Base-by-base conservation (phyloP, 2,888 invertebrate species). In the Stenolophus ochropezus region DNA sequence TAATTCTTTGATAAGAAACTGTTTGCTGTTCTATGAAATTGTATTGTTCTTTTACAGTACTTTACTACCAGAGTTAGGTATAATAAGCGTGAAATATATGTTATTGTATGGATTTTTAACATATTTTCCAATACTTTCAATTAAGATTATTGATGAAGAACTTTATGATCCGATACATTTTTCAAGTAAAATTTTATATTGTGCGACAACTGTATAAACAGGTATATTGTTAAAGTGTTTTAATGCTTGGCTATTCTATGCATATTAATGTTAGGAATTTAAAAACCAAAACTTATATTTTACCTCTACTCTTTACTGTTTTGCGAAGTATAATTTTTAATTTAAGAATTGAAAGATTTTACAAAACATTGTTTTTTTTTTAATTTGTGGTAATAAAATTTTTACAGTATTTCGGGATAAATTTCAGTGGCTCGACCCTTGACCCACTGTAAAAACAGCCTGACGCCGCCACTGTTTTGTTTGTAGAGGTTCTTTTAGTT, bases 71-170 rank as follows among this genome's bases (percentile, higher is more conserved):
- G 33, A n/a, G 8, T 42, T 11, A 42, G 8, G 11, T 42, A 42
- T 56, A 8, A 56, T 56, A 11, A 25, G 78, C 78, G 78, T 65
- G 65, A 78, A 78, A 78, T 65, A 14, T 53, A 11, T 61, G 42
- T 58, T 56, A 56, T 23, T 78, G 27, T 78, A 18, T 65, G 5
- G 25, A 20, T 65, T 78, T 78, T 78, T 78, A n/a, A 21, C 65
- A 65, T 51, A 23, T 16, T 23, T 78, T 78, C 65, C 20, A 78
- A 65, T 51, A 23, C 21, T 23, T 78, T 78, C 65, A 20, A 78
- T 78, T 61, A 47, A 25, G 23, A 78, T 65, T 65, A 78, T 78
- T 49, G 78, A 78, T 25, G 61, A 78, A 65, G 65, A 49, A 47
- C 8, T 33, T 71, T 33, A 47, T 71, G 33, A 23, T 6, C 11